A percentile compares a stretch with the other conserved stretches of the same genome.
Evolutionary conservation across 1,140 invertebrate species (phyloP).

Genomic region (Epicauta chinensis): DNA sequence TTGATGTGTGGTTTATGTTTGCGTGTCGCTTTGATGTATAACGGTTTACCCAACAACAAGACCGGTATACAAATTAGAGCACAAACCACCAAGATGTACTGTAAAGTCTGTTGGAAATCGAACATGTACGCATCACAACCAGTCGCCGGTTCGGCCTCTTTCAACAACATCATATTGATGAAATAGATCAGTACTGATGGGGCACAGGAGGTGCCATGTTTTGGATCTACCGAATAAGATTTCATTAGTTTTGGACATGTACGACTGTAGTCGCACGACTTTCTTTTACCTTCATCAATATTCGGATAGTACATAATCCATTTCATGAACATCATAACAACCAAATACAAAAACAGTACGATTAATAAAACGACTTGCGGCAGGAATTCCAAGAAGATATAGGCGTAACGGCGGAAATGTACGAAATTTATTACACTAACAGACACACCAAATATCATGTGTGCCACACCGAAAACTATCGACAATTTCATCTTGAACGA

Average conservation of each 20-base stretch:
- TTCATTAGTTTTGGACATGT: neutral
- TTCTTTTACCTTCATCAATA: neutral
- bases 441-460: conserved; percentile 95
- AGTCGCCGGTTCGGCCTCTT: conserved; percentile 44
- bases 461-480: conserved; percentile 90
- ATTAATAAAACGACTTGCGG: conserved; percentile 89
- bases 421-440: conserved; percentile 86
- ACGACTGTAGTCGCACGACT: no score
- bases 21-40: conserved; percentile 53
- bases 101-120: conserved; percentile 60
- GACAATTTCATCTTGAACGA: conserved; percentile 99
- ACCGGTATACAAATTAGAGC: conserved; percentile 83
- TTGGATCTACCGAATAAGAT: conserved; percentile 25
- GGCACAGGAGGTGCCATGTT: conserved; percentile 63
- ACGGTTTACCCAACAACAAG: conserved; percentile 88
- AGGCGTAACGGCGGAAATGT: conserved; percentile 71
- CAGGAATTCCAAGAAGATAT: conserved; percentile 86
- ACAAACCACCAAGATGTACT: conserved; percentile 65
- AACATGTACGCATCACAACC: conserved; percentile 69
- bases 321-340: conserved; percentile 87
- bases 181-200: conserved; percentile 84
- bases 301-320: conserved; percentile 69
- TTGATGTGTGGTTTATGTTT: conserved; percentile 18
- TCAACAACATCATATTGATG: conserved; percentile 89
- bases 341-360: conserved; percentile 92